A percentile compares a stretch with the other conserved stretches of the same genome.
These are phyloP conservation scores for Temnothorax unifasciatus DNA, from an alignment of 2,888 invertebrate species.

Conservation along the genomic window DNA sequence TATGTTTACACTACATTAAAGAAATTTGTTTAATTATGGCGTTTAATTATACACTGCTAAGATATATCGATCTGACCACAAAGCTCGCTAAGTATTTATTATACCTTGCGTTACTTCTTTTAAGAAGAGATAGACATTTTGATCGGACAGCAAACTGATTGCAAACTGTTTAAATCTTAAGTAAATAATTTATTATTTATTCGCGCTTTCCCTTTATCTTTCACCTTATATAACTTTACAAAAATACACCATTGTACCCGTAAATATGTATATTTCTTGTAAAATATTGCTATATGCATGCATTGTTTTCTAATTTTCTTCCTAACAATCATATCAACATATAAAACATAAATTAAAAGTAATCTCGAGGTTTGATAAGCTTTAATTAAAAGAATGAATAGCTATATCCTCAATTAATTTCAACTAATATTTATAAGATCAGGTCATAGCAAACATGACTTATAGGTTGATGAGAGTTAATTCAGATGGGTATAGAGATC, in stretches of 20 bases:
- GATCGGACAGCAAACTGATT: not conserved
- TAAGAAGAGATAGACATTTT: not conserved
- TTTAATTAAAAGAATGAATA: not conserved
- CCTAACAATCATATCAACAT: not conserved
- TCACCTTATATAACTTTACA: not conserved
- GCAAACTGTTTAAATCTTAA: not conserved
- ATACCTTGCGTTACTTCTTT: not conserved
- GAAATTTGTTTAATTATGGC: not conserved
- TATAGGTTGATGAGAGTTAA: not conserved
- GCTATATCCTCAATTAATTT: not conserved
- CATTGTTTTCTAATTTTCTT: not conserved
- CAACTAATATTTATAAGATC: not conserved
- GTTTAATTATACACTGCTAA: not conserved
- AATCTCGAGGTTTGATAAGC: not conserved
- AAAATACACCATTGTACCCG: not conserved
- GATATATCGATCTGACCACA: not conserved
- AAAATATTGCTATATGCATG: not conserved
- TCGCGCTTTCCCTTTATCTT: not conserved
- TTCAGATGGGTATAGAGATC: slow-evolving; percentile 7
- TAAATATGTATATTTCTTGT: not conserved
- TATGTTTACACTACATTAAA: not conserved
- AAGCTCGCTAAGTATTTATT: not conserved
- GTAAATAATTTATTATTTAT: slow-evolving; percentile 7
- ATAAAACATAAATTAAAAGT: slow-evolving; percentile 11
- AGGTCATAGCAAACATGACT: not conserved